Base-by-base conservation (phyloP, 2,797 vertebrate genomes). In the Denticeps clupeoides region DNA sequence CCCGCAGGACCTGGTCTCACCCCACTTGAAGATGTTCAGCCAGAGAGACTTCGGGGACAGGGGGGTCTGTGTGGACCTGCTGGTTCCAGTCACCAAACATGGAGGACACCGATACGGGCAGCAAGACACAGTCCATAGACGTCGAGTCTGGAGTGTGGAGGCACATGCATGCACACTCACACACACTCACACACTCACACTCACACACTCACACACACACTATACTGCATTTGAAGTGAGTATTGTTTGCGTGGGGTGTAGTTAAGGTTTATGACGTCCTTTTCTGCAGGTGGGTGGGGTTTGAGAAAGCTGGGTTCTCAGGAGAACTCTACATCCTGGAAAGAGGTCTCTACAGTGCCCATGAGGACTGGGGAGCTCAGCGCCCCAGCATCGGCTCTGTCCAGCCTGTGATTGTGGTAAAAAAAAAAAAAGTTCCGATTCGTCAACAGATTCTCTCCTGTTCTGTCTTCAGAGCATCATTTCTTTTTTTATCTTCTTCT, bases 121-220 rank as follows among this genome's bases (percentile, higher is more conserved):
- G 64, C 47, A 91, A 84, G 74, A 90, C 88, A 23, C 87, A 89
- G 63, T 99, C 94, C 1, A 70, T 86, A 63, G 69, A 85, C 1
- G 83, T 99, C 8, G 64, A 83, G 25, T 80, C 79, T 58, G 93
- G 93, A 72, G 86, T 92, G 94, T 99, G 82, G 90, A 94, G 90
- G 22, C 27, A 11, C 22, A 48, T 2, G 23, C 18, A 23, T 9
- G 12, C 23, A 23, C n/a, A 24, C 40, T 23, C 15, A 19, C 38
- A 23, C 19, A 3, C 38, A 8, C 38, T 24, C 40, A 41, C 18
- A 23, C 40, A 24, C 7, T 23, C 12, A 23, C 3, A 7, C 40
- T 22, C 10, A 4, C 22, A 24, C 4, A 24, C 22, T 41, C 21
- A 23, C 37, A 19, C 5, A 23, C 13, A 47, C 45, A 37, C n/a